Base-by-base conservation (phyloP, 2,113 vertebrate species). In the Eira barbara region DNA sequence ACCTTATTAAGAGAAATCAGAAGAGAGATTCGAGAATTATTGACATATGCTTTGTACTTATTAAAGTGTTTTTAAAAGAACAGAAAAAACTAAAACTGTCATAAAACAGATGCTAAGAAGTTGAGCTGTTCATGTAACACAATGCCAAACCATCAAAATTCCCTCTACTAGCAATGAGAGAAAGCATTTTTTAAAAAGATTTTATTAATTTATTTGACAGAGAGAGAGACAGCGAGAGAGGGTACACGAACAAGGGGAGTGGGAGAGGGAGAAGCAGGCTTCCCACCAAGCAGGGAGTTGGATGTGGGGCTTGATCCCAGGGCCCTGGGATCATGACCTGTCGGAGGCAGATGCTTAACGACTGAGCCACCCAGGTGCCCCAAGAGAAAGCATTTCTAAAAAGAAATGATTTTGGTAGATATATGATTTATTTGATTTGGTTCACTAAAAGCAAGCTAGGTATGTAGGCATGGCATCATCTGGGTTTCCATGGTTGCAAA, bases 401-500 rank as follows among this genome's bases (percentile, higher is more conserved):
- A 36, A 74, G 81, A 89, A 93, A 23, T 63, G 6, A 81, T 63
- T 74, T 63, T 57, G 74, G 31, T 45, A 80, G 55, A 36, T 36
- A 89, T 5, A 91, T 3, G 34, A 89, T 81, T 81, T 67, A 36
- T 85, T 93, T 95, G 63, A 69, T 57, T 65, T 76, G 63, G 5
- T 55, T 83, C 95, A 59, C 91, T 89, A 57, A 76, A 97, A 89
- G 87, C 20, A 71, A 86, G 57, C 65, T 94, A 57, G 29, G 25
- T 91, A 21, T 47, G 31, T 42, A 95, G 78, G 7, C 49, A 71
- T 71, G 49, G 87, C 31, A 78, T 92, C 57, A 76, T 36, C 49
- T 89, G 27, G 47, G 63, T 95, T 97, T 92, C 88, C 39, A 82
- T 86, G 65, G 52, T 79, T 93, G 91, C 81, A 89, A 71, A 86